Base-by-base conservation (phyloP, 1,140 invertebrate genomes). In the Drosophila albomicans region DNA sequence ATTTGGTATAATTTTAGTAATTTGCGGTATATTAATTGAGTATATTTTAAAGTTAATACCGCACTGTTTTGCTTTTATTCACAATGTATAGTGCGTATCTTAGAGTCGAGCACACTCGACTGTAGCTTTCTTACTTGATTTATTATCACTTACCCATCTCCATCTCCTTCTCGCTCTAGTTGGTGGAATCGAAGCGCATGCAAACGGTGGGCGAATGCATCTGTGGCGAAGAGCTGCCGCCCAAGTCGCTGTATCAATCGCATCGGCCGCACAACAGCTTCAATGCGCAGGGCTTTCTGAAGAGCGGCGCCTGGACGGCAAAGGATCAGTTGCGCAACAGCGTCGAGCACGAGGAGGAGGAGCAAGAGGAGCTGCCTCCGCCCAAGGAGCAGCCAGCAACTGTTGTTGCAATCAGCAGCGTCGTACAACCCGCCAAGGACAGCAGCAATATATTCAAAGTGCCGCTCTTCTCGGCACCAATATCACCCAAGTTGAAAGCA, bases 181-280 rank as follows among this genome's bases (percentile, higher is more conserved):
- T 96, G 1, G 95, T 97, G 16, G 95, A 96, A 79, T 94, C 94
- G 0, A 96, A 96, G 90, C 93, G 94, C 46, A 86, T 82, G 2
- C 72, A 73, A 8, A 93, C 94, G 1, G 94, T 96, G 5, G 95
- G 95, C 1, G 94, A 95, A 91, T 94, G 95, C 38, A 94, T 97
- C 8, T 95, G 94, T 46, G 96, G 96, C 1, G 93, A 93, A 15
- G 58, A 78, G 8, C 81, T 95, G 61, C 94, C 95, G 1, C 86
- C 93, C 0, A 52, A 25, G 81, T 93, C 28, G 82, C 93, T 76
- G 35, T 90, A 43, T 95, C 94, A 68, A 68, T 92, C 69, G 69
- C 94, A 96, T 77, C 82, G 81, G 3, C 94, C 95, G 0, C 94
- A 96, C 74, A 94, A 94, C 13, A 97, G 96, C 93, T 97, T 97